Conservation (phyloP, 2,888 invertebrate species). For the Stenolophus ochropezus region DNA sequence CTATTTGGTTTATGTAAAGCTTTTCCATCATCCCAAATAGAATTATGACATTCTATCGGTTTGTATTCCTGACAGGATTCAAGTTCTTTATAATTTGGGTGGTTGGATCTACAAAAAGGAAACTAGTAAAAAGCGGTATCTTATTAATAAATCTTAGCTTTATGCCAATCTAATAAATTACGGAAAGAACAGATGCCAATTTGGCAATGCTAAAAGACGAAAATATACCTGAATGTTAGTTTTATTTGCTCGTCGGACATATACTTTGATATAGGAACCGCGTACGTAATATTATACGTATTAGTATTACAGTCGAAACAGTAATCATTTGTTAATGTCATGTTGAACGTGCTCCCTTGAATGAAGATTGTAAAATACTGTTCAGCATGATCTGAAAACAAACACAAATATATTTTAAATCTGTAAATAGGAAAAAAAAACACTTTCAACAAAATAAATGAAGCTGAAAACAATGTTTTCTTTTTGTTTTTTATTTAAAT, state of each 20-base stretch:
- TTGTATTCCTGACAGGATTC: constrained; percentile 70
- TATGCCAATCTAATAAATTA: constrained; percentile 46
- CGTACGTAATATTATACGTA: constrained; percentile 80
- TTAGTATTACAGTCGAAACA: constrained; percentile 73
- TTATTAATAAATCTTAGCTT: background rate
- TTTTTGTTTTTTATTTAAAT: no score
- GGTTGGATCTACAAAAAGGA: constrained; percentile 67
- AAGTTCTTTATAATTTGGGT: constrained; percentile 69
- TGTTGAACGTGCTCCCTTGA: constrained; percentile 77
- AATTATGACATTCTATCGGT: constrained; percentile 68
- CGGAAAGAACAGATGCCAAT: background rate
- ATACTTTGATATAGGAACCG: constrained; percentile 86
- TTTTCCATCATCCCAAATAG: constrained; percentile 63
- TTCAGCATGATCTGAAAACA: constrained; percentile 72
- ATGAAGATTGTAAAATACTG: constrained; percentile 74
- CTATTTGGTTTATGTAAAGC: constrained; percentile 65
- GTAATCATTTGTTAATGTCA: constrained; percentile 78
- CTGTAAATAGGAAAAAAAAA: no score
- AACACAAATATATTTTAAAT: no score
- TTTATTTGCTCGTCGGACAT: constrained; percentile 84
- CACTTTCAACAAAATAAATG: no score
- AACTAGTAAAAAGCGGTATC: background rate
- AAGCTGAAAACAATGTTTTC: no score
- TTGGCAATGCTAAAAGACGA: constrained; percentile 34
- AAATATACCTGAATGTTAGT: constrained; percentile 81